phyloP scores from a whole-genome alignment of 2,113 vertebrate species.

The Lasiurus cinereus region DNA sequence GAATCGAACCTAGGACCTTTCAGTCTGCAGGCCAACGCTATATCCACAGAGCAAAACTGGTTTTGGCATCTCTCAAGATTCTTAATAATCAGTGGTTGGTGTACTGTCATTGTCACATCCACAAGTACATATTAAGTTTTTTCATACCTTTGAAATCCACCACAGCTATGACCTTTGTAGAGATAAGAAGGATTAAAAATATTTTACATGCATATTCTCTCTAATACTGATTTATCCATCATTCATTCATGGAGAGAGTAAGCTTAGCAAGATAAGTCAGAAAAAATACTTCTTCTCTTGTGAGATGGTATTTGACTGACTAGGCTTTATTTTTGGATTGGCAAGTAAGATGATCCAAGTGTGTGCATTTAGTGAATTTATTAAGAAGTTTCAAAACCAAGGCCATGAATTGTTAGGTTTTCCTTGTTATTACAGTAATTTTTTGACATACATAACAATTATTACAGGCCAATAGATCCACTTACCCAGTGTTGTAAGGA shows the following conservation, averaged over 20 bases:
- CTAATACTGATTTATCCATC: no score
- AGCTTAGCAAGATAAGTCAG: neutral
- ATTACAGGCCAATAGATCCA: neutral
- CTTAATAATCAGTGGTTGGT: neutral
- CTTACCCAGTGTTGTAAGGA: neutral
- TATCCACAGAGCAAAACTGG: no score
- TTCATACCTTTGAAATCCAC: neutral
- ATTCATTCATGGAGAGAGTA: neutral
- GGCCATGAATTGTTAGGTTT: neutral
- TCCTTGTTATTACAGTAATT: neutral
- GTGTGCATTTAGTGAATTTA: neutral
- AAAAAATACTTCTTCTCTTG: neutral
- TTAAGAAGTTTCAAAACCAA: neutral
- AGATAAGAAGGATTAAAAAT: neutral
- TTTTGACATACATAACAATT: neutral
- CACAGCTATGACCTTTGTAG: neutral
- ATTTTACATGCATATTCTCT: neutral
- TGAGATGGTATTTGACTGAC: neutral
- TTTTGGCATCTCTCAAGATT: neutral
- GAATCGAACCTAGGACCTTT: no score
- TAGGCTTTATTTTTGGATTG: neutral
- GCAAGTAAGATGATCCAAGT: neutral
- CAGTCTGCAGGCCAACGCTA: no score
- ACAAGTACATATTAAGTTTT: neutral
- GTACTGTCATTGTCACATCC: neutral